Conservation (phyloP, 1,140 invertebrate species). For the Ectropis grisescens region DNA sequence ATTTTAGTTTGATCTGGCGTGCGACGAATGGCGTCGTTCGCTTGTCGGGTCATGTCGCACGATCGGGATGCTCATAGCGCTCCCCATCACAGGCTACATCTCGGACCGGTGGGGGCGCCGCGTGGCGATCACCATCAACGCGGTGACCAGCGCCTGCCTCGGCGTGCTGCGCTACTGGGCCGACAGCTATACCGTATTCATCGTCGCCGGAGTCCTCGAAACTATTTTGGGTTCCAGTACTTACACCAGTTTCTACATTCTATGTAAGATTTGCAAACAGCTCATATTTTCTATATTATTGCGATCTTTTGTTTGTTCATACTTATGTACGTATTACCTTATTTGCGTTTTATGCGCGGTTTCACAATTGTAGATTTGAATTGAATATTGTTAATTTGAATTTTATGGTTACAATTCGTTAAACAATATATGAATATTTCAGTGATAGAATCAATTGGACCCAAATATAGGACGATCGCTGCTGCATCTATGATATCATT, state of each 20-base stretch:
- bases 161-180: conserved; percentile 75
- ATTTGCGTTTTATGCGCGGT: too few species aligned
- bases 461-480: conserved; percentile 77
- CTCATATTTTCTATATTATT: too few species aligned
- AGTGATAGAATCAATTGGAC: conserved; percentile 83
- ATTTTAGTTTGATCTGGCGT: conserved; percentile 31
- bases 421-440: too few species aligned
- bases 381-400: too few species aligned
- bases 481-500: conserved; percentile 78
- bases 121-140: conserved; percentile 71
- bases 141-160: conserved; percentile 68
- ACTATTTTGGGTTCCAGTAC: conserved; percentile 25
- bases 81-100: conserved; percentile 75
- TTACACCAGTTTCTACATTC: conserved; percentile 25
- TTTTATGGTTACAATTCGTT: too few species aligned
- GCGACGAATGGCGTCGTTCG: conserved; percentile 37
- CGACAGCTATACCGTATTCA: conserved; percentile 73
- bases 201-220: conserved; percentile 65
- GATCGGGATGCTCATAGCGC: conserved; percentile 46
- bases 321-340: too few species aligned
- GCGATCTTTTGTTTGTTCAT: too few species aligned
- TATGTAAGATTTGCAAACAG: too few species aligned
- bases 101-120: conserved; percentile 76
- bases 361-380: too few species aligned
- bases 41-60: conserved; percentile 32